Base-by-base conservation (phyloP, 2,888 invertebrate species). In the Plemyria rubiginata region DNA sequence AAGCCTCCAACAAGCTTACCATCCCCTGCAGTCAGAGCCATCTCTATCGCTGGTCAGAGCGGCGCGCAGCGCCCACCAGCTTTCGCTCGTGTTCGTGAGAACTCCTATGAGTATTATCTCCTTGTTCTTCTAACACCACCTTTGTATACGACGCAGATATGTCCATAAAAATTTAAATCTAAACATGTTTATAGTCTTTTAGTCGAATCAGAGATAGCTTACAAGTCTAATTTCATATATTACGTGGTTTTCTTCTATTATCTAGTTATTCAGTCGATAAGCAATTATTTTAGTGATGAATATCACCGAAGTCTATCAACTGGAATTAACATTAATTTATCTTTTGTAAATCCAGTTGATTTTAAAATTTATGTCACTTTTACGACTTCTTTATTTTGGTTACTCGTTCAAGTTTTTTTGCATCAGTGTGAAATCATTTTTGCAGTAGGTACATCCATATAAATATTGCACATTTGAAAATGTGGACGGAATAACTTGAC, bases 201-300 rank as follows among this genome's bases (percentile, higher is more conserved):
- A 81, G 86, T 91, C 90, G 88, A 91, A 90, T 90, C 88, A 88
- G 89, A 90, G 88, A 92, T 90, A 90, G 84, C 90, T 92, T 91
- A 92, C 77, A 76, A 78, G 71, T 81, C 86, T 90, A 90, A 86
- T 65, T 82, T 81, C 78, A 86, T 87, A 88, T 86, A 87, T 84
- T 81, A 86, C 80, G 79, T 78, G 79, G 60, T 80, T 80, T 85
- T 87, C 82, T 73, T 79, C 84, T 85, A 85, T 84, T 81, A 85
- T 84, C 88, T 90, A 91, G 75, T 84, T 84, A 87, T 88, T 92
- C 92, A 92, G 92, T 92, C 92, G 85, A 87, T 88, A 87, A 86
- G 84, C 80, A 84, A 79, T 81, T 81, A 77, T 70, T 80, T 76
- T 81, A 86, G 89, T 88, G 87, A 87, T 82, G 78, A 81, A 81